Base-by-base conservation (phyloP, 2,888 invertebrate species). In the Cybosia mesomella region DNA sequence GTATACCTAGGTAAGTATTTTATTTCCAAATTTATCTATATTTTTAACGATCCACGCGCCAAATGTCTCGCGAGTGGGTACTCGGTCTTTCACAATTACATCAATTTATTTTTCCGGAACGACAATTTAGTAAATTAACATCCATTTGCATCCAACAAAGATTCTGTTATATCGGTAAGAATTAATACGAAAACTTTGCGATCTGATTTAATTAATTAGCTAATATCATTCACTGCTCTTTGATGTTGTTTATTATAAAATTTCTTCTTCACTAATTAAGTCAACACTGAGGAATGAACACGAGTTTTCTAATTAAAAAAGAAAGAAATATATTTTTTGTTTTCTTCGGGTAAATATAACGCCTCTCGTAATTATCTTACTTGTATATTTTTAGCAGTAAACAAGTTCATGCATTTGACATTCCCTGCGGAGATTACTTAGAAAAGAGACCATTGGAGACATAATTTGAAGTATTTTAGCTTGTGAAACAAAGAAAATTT, bases 41-140 rank as follows among this genome's bases (percentile, higher is more conserved):
- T 77, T 85, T 85, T 28, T 84, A 83, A 75, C 83, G 81, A 83
- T 83, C 81, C 83, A 82, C 85, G 83, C 83, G 66, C 79, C 81
- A 71, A 70, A 68, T 81, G 76, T 76, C 74, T 79, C 76, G 73
- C 80, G 77, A 82, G 81, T 78, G 81, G 72, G 74, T 78, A 75
- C 80, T 81, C 82, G 70, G 82, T 85, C 82, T 82, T 82, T 81
- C 79, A 72, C 84, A 86, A 86, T 87, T 85, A 83, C 81, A 68
- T 73, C 83, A 83, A 86, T 85, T 86, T 85, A 83, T 86, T 83
- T 85, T 80, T 80, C 76, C 66, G 75, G 81, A 82, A 81, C 79
- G 83, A 82, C 85, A 82, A 85, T 87, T 86, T 86, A 85, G 86
- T 87, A 85, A 85, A 88, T 87, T 87, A 86, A 79, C 81, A 83